phyloP scores from a whole-genome alignment of 2,113 vertebrate species.

The Eonycteris spelaea region DNA sequence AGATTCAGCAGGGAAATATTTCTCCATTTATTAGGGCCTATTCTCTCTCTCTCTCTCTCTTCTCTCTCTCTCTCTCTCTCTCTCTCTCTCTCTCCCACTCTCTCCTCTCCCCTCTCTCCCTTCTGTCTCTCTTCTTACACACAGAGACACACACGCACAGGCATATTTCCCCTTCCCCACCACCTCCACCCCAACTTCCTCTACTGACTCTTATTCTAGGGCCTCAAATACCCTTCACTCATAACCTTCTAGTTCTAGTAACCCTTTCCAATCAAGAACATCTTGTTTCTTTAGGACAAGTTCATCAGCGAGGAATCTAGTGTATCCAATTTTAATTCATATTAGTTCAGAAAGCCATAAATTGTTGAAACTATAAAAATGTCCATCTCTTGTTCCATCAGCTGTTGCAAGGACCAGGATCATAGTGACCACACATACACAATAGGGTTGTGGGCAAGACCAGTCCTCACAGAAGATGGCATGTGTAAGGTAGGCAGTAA shows the following conservation, averaged over 20 bases:
- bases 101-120: background rate
- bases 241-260: constrained; percentile 7
- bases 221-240: constrained; percentile 41
- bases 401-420: background rate
- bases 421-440: background rate
- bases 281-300: constrained; percentile 26
- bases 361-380: background rate
- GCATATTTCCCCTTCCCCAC: background rate
- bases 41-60: background rate
- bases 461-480: background rate
- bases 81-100: background rate
- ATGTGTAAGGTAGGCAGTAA: background rate
- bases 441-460: background rate
- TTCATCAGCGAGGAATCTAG: background rate
- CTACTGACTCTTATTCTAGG: constrained; percentile 63
- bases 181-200: background rate
- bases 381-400: background rate
- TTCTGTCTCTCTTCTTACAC: background rate
- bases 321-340: background rate
- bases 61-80: background rate
- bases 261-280: background rate
- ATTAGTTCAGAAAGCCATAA: background rate
- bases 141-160: background rate
- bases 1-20: background rate
- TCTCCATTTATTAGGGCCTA: background rate